Base-by-base conservation (phyloP, 35 echinoderm and acorn worm species). In the Ophioderma brevispina region DNA sequence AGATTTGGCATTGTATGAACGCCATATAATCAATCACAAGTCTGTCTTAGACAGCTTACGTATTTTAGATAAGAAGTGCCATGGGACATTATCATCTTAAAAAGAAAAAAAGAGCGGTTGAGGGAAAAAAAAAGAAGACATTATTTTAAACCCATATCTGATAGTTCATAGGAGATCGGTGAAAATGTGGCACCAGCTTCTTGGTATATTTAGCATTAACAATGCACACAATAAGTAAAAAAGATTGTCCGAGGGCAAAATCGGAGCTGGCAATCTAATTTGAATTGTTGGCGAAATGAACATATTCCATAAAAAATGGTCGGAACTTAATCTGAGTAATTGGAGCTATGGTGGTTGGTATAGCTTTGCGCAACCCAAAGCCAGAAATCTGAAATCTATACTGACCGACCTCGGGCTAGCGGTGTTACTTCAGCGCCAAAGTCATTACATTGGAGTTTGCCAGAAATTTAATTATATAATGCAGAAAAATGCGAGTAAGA, bases 401-500 rank as follows among this genome's bases (percentile, higher is more conserved):
- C 59, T 70, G 59, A 70, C 59, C 59, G 59, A 70, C 59, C 59
- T 30, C 17, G 28, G 59, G 59, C 17, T 18, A 30, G 28, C 59
- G 59, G 59, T 70, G 59, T 70, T 70, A 70, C 17, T 30, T 70
- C 59, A 18, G 28, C 28, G 59, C 59, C 15, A 70, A 30, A 70
- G 59, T 70, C 59, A 70, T 70, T 25, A 70, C 59, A 70, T 70
- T 70, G 59, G 59, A 70, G 10, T 70, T 18, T 70, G 59, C n/a
- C 28, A 70, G 59, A 30, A 70, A 70, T 70, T 70, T 70, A 70
- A 70, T 70, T 8, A 70, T 70, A 8, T 70, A 70, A 70, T 70
- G 59, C 59, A 70, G 59, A 70, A 70, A 70, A 70, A 70, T 70
- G 59, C 59, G 59, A 70, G 59, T 70, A 70, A 70, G 59, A 70